phyloP scores from a whole-genome alignment of 2,797 vertebrate genomes.

The Mus minutoides region DNA sequence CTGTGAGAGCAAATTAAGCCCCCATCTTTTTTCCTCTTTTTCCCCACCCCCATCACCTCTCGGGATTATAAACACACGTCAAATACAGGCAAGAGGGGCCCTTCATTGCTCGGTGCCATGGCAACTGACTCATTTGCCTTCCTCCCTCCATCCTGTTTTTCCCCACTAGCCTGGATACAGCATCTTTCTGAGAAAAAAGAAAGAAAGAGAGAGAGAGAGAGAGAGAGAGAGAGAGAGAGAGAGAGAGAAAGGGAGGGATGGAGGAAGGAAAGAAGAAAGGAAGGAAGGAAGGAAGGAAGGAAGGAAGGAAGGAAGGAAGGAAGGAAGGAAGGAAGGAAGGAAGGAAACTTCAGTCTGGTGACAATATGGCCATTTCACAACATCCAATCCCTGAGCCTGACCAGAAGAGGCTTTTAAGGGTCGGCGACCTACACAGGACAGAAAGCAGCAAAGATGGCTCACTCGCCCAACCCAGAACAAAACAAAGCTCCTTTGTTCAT shows the following conservation, averaged over 20 bases:
- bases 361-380: slow-evolving; percentile 38
- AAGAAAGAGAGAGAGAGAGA: not conserved
- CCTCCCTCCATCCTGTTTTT: slow-evolving; percentile 31
- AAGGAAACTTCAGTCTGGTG: slow-evolving; percentile 25
- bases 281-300: not conserved
- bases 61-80: slow-evolving; percentile 60
- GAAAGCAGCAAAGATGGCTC: not conserved
- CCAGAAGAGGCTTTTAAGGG: not conserved
- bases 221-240: no score
- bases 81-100: slow-evolving; percentile 40
- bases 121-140: slow-evolving; percentile 54
- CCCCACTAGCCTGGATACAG: slow-evolving; percentile 31
- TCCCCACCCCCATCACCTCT: slow-evolving; percentile 59
- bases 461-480: not conserved
- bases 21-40: slow-evolving; percentile 60
- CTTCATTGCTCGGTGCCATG: slow-evolving; percentile 58
- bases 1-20: slow-evolving; percentile 69
- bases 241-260: not conserved
- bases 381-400: not conserved
- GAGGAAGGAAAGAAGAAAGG: not conserved
- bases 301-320: no score
- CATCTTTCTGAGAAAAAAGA: slow-evolving; percentile 33
- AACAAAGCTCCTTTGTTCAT: not conserved
- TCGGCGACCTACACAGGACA: not conserved
- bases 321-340: no score